phyloP scores from a whole-genome alignment of 2,888 invertebrate species.

The Urechis unicinctus region DNA sequence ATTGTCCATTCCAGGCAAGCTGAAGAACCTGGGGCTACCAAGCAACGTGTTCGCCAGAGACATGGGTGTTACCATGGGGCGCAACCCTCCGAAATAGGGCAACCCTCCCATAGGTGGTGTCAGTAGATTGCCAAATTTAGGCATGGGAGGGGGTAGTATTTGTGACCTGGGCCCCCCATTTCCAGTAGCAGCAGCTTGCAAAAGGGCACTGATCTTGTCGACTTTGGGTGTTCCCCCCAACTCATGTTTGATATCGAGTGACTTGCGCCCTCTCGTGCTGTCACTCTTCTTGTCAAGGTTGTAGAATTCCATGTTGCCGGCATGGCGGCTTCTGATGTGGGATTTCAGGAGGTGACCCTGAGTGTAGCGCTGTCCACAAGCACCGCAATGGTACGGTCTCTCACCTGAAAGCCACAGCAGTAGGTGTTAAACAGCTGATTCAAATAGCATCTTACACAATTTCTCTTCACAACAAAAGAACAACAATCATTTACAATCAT shows the following conservation, averaged over 20 bases:
- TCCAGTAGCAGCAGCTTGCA: conserved; percentile 9
- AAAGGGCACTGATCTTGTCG: conserved; percentile 20
- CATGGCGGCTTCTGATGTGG: conserved; percentile 49
- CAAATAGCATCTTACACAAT: too few species aligned
- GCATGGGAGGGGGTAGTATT: not conserved
- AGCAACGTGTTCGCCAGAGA: conserved; percentile 9
- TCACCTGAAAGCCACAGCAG: conserved; percentile 42
- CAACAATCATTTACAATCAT: too few species aligned
- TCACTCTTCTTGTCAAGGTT: conserved; percentile 43
- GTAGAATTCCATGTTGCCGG: conserved; percentile 49
- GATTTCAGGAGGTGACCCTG: conserved; percentile 50
- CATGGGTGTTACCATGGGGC: conserved; percentile 11
- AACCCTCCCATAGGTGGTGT: conserved; percentile 8
- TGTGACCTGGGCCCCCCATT: too few species aligned
- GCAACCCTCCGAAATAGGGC: conserved; percentile 5
- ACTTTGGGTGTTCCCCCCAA: conserved; percentile 8
- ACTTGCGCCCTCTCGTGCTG: conserved; percentile 22
- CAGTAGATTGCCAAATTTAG: conserved; percentile 1
- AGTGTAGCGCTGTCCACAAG: conserved; percentile 49
- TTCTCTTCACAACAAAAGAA: too few species aligned
- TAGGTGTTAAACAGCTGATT: too few species aligned
- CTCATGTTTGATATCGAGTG: conserved; percentile 18
- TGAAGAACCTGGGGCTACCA: conserved; percentile 9
- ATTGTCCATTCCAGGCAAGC: conserved; percentile 4
- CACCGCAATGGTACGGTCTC: conserved; percentile 48